Percentiles rank a stretch among this genome's conserved stretches.
Evolutionary conservation across 2,113 vertebrate genomes (phyloP).

Genomic region (Hymenochirus boettgeri): DNA sequence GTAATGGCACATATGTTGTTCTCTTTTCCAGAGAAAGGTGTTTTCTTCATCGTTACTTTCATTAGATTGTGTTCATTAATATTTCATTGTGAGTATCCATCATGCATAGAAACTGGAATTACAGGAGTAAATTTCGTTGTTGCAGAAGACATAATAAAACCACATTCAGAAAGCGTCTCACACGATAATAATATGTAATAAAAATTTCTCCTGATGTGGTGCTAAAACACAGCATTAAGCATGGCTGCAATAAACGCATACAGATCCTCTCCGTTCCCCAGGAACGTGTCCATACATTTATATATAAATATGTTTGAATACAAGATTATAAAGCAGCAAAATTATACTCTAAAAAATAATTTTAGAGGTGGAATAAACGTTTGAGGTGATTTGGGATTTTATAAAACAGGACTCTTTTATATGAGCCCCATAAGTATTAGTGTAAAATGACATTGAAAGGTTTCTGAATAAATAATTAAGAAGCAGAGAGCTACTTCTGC

Average conservation of each 20-base stretch:
- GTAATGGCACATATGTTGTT: neutral
- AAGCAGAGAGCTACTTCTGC: too few relatives aligned
- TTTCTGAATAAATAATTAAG: too few relatives aligned
- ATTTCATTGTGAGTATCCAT: constrained; percentile 14
- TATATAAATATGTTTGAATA: too few relatives aligned
- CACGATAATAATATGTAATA: constrained; percentile 6
- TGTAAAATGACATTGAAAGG: too few relatives aligned
- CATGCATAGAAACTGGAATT: constrained; percentile 15
- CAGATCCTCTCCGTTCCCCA: too few relatives aligned
- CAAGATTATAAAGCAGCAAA: too few relatives aligned
- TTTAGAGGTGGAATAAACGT: too few relatives aligned
- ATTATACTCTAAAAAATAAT: too few relatives aligned
- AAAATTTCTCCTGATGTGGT: neutral
- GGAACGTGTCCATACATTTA: too few relatives aligned
- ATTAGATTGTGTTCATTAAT: constrained; percentile 26
- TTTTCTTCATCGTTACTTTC: neutral
- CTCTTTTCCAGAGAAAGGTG: neutral
- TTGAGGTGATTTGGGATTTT: too few relatives aligned
- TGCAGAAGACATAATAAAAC: neutral
- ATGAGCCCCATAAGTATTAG: too few relatives aligned
- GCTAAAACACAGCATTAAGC: neutral
- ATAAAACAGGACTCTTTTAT: too few relatives aligned
- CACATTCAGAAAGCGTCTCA: neutral
- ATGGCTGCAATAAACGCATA: neutral
- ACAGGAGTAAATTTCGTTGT: constrained; percentile 10